phyloP scores from a whole-genome alignment of 2,888 invertebrate genomes.

The Stomorhina lunata region DNA sequence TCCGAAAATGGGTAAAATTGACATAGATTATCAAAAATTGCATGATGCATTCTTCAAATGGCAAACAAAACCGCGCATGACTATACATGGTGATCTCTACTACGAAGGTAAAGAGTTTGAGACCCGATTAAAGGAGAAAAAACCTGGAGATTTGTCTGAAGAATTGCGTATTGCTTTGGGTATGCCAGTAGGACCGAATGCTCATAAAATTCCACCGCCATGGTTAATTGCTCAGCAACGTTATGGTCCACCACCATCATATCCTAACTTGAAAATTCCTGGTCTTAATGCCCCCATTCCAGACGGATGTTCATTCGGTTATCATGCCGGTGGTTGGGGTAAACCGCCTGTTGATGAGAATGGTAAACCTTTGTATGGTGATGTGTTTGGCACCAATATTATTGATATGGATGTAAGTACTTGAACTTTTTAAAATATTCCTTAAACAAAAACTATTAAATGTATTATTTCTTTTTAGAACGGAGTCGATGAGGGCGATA shows the following conservation, averaged over 20 bases:
- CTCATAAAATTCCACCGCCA: constrained; percentile 94
- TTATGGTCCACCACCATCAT: constrained; percentile 99
- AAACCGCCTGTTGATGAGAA: constrained; percentile 99
- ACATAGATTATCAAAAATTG: constrained; percentile 99
- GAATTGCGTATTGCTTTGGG: constrained; percentile 97
- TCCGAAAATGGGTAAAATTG: constrained; percentile 99
- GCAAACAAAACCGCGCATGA: constrained; percentile 99
- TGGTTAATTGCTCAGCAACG: constrained; percentile 87
- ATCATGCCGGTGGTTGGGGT: constrained; percentile 99
- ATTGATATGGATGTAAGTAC: constrained; percentile 85
- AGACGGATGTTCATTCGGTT: constrained; percentile 98
- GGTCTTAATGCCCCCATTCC: constrained; percentile 99
- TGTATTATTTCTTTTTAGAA: constrained; percentile 77
- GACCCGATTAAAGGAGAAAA: constrained; percentile 97
- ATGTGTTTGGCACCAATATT: constrained; percentile 95
- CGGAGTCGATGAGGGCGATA: constrained; percentile 89
- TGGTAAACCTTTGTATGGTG: constrained; percentile 98
- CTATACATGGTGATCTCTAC: constrained; percentile 98
- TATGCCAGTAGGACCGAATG: constrained; percentile 98
- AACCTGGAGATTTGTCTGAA: constrained; percentile 98
- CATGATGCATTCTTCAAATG: constrained; percentile 99
- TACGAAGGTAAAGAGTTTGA: constrained; percentile 99
- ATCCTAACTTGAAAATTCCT: constrained; percentile 98
- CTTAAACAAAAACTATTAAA: background rate
- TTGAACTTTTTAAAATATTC: background rate